Evolutionary conservation across 2,888 invertebrate genomes (phyloP), one percentile per base, ranked within the genome.

Genomic region (Hirtodrosophila confusa): DNA sequence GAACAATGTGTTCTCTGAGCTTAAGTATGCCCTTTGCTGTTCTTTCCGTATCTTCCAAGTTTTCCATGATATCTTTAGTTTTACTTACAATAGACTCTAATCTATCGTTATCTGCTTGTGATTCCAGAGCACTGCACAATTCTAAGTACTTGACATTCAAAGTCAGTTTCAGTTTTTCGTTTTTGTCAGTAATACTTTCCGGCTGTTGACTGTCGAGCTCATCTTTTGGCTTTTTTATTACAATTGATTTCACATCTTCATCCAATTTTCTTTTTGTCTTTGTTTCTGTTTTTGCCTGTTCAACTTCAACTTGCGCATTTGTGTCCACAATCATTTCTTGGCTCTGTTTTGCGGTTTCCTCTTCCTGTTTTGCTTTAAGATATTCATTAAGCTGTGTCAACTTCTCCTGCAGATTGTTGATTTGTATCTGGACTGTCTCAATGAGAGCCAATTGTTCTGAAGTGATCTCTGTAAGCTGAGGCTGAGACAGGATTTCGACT

Each of bases 1-100:
- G 91, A 9, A 90, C 90, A 48, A 91, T 87, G 12, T 89, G 89
- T 40, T 89, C 86, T 50, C 80, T 69, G 1, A 91, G 61, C 43
- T 88, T 88, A 3, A 90, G 89, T 12, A 90, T 69, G 3, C 80
- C 67, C 57, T 88, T 89, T 3, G 69, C 47, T 8, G 83, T 55
- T 41, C 78, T 64, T 4, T 80, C 75, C 2, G 54, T 29, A 39
- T 76, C 70, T 9, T 66, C 8, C 0, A 73, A 37, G 35, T 70
- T 74, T 1, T 78, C 66, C n/a, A 88, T 37, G 10, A 75, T 51
- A 10, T 77, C 57, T 40, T 56, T 63, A 27, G 44, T 43, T 0
- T 58, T 60, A 2, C 11, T 37, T 6, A 75, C 7, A 33, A 80
- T 58, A 1, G 36, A 9, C 8, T 29, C 11, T 12, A 44, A 3